These are phyloP conservation scores for Melanotaenia trifasciata DNA, from an alignment of 2,797 vertebrate species.

Conservation along the genomic window DNA sequence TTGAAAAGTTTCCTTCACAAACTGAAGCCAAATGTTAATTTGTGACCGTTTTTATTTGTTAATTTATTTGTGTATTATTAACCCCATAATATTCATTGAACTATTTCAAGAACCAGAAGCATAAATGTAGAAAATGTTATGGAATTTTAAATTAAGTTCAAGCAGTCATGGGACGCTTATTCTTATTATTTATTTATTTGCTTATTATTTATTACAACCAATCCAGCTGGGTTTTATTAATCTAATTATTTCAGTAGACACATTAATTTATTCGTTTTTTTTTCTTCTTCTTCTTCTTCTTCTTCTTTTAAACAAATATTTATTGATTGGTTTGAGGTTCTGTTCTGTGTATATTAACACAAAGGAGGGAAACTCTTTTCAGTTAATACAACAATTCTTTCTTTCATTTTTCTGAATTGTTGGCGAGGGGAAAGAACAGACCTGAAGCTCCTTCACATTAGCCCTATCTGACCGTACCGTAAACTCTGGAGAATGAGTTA, in stretches of 20 bases:
- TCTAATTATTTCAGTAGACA: neutral
- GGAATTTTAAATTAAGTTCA: conserved; percentile 31
- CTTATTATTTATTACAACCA: conserved; percentile 25
- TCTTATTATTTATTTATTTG: conserved; percentile 1
- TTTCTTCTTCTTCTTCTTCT: neutral
- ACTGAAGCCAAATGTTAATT: conserved; percentile 48
- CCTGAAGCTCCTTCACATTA: neutral
- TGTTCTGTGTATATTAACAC: neutral
- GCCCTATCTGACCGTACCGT: conserved; percentile 17
- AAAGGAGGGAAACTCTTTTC: conserved; percentile 1
- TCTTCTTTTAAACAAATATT: neutral
- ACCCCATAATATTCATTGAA: conserved; percentile 60
- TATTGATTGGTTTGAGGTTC: conserved; percentile 19
- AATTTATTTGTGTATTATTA: conserved; percentile 19
- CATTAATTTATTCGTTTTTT: neutral
- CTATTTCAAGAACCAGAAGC: conserved; percentile 42
- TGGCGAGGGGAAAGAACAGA: conserved; percentile 5
- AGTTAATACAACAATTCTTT: neutral
- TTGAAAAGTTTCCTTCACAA: conserved; percentile 47
- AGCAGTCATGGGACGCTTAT: conserved; percentile 22
- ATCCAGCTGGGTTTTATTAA: conserved; percentile 23
- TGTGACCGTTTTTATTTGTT: conserved; percentile 13
- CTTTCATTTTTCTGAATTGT: conserved; percentile 2
- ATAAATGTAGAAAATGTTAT: conserved; percentile 24
- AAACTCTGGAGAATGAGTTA: conserved; percentile 31